phyloP scores from a whole-genome alignment of 2,888 invertebrate species.

The Itoplectis maculator region DNA sequence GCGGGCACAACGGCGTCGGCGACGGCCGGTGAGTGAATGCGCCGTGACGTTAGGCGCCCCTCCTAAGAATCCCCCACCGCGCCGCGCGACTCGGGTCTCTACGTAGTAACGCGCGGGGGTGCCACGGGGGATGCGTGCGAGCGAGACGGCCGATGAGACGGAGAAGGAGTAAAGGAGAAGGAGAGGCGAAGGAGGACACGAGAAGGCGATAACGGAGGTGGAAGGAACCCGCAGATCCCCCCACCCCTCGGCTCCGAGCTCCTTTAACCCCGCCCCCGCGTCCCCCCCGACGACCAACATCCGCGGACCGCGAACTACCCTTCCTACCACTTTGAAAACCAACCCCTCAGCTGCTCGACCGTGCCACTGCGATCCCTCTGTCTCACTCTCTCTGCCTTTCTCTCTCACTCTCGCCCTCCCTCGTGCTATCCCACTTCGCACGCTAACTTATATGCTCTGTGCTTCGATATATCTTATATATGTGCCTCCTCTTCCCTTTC shows the following conservation, averaged over 20 bases:
- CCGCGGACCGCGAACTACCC: constrained; percentile 78
- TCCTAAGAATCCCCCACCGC: constrained; percentile 78
- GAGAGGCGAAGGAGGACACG: neutral
- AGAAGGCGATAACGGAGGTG: constrained; percentile 46
- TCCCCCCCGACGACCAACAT: constrained; percentile 71
- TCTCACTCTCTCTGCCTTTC: constrained; percentile 22
- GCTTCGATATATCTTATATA: constrained; percentile 26
- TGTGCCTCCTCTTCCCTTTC: neutral
- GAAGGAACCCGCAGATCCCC: constrained; percentile 64
- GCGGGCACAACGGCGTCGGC: constrained; percentile 81
- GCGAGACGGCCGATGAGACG: neutral
- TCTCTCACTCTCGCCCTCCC: constrained; percentile 3
- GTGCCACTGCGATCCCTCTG: constrained; percentile 51
- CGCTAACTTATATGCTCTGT: constrained; percentile 11
- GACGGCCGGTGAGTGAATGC: constrained; percentile 84
- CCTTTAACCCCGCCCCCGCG: constrained; percentile 72
- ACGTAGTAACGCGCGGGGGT: constrained; percentile 29
- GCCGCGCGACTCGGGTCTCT: neutral
- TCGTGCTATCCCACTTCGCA: neutral
- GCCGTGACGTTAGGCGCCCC: constrained; percentile 82
- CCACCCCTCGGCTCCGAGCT: constrained; percentile 63
- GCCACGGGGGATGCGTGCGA: constrained; percentile 23
- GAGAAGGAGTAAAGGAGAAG: constrained; percentile 14
- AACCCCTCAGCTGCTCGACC: constrained; percentile 69
- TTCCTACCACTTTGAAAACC: constrained; percentile 69